A percentile compares a stretch with the other conserved stretches of the same genome.
Evolutionary conservation across 2,888 invertebrate genomes (phyloP).

Genomic region (Deilephila porcellus): DNA sequence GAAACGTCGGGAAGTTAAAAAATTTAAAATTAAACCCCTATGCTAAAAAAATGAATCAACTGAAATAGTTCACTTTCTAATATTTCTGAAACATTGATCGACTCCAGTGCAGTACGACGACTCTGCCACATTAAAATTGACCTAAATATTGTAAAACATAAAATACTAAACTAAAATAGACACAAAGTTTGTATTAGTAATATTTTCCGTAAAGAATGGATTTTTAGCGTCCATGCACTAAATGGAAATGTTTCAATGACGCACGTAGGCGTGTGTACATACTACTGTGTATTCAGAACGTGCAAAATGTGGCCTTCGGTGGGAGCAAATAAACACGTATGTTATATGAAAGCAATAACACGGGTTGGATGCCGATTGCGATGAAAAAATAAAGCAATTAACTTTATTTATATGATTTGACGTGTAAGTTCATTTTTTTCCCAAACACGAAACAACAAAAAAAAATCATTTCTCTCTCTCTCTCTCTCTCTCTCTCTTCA

Average conservation of each 20-base stretch:
- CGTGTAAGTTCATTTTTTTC: too few relatives aligned
- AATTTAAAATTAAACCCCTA: too few relatives aligned
- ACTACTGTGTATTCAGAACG: slow-evolving; percentile 41
- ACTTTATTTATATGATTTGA: too few relatives aligned
- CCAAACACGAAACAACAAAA: too few relatives aligned
- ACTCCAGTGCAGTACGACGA: too few relatives aligned
- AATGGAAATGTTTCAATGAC: slow-evolving; percentile 46
- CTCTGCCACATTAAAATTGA: not conserved
- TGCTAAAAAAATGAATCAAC: too few relatives aligned
- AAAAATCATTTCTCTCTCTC: too few relatives aligned
- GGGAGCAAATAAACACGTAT: slow-evolving; percentile 33
- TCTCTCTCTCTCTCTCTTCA: too few relatives aligned
- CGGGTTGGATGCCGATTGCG: not conserved
- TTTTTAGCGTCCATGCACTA: slow-evolving; percentile 49
- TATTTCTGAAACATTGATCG: too few relatives aligned
- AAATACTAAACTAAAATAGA: not conserved
- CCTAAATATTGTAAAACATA: not conserved
- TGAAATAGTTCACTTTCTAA: too few relatives aligned
- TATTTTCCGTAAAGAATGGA: slow-evolving; percentile 28
- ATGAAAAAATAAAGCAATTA: too few relatives aligned
- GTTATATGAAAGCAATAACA: not conserved
- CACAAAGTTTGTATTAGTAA: slow-evolving; percentile 6
- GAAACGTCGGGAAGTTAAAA: too few relatives aligned
- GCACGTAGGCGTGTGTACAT: slow-evolving; percentile 37
- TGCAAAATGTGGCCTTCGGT: slow-evolving; percentile 45